Evolutionary conservation across 2,113 vertebrate genomes (phyloP).

Genomic region (Anser brachyrhynchus): DNA sequence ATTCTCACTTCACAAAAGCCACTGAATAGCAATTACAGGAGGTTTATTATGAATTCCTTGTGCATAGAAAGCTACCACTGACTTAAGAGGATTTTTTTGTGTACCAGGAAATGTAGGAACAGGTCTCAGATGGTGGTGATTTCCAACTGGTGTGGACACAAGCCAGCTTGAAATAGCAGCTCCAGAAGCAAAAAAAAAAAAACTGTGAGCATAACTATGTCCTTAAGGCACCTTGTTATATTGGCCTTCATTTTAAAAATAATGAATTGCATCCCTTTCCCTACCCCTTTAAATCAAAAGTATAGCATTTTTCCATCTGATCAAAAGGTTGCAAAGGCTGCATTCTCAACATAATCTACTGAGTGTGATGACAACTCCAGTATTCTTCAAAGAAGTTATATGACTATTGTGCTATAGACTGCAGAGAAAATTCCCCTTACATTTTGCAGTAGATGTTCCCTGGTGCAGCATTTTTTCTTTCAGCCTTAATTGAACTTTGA

Average conservation of each 20-base stretch:
- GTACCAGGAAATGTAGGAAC: background rate
- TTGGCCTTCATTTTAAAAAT: background rate
- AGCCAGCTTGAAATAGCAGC: background rate
- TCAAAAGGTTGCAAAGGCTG: background rate
- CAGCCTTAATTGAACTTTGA: constrained; percentile 38
- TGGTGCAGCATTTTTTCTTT: background rate
- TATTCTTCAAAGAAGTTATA: background rate
- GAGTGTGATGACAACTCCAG: background rate
- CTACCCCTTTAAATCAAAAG: background rate
- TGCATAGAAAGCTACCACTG: background rate
- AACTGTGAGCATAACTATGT: background rate
- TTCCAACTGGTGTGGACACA: background rate
- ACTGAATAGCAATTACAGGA: background rate
- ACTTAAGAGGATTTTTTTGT: background rate
- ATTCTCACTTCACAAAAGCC: background rate
- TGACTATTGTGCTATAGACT: background rate
- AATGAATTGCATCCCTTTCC: background rate
- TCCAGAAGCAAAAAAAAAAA: background rate
- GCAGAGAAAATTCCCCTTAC: background rate
- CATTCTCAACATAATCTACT: background rate
- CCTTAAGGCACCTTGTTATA: background rate
- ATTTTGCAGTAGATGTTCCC: background rate
- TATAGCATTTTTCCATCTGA: background rate
- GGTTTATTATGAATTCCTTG: background rate
- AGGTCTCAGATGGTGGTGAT: background rate